Conservation (phyloP, 2,113 vertebrate species). For the Gallinago media region DNA sequence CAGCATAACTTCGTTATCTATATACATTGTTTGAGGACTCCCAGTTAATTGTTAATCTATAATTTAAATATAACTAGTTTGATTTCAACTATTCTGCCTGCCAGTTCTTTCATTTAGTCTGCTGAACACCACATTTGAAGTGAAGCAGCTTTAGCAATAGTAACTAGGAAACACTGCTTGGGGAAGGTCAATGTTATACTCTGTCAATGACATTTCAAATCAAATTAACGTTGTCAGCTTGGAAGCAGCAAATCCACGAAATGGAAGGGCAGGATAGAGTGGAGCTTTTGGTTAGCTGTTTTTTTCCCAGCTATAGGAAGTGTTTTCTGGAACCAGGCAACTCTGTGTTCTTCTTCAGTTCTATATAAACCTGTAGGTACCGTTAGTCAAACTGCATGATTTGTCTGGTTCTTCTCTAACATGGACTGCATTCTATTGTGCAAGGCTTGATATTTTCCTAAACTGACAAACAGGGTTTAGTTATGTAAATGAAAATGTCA, state of each 20-base stretch:
- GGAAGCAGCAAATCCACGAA: not conserved
- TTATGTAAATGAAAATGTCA: conserved; percentile 7
- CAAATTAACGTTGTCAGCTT: conserved; percentile 1
- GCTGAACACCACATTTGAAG: not conserved
- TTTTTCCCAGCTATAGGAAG: not conserved
- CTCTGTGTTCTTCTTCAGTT: not conserved
- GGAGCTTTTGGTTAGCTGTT: not conserved
- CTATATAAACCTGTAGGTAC: not conserved
- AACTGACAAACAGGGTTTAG: not conserved
- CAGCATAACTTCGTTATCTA: conserved; percentile 32
- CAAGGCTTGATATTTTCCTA: not conserved
- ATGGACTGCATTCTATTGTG: not conserved
- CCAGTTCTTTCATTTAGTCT: conserved; percentile 19
- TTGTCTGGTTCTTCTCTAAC: not conserved
- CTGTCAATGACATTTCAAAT: conserved; percentile 4
- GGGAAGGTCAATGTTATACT: not conserved
- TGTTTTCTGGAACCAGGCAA: not conserved
- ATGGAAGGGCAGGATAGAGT: not conserved
- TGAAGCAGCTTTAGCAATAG: not conserved
- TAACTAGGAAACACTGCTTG: not conserved
- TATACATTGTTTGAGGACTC: conserved; percentile 32
- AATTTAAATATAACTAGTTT: conserved; percentile 56
- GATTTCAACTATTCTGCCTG: conserved; percentile 39
- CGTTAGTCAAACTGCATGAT: not conserved
- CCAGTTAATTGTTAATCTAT: conserved; percentile 18